These are phyloP conservation scores for Tor tambroides DNA, from an alignment of 2,113 vertebrate species.

Conservation along the genomic window DNA sequence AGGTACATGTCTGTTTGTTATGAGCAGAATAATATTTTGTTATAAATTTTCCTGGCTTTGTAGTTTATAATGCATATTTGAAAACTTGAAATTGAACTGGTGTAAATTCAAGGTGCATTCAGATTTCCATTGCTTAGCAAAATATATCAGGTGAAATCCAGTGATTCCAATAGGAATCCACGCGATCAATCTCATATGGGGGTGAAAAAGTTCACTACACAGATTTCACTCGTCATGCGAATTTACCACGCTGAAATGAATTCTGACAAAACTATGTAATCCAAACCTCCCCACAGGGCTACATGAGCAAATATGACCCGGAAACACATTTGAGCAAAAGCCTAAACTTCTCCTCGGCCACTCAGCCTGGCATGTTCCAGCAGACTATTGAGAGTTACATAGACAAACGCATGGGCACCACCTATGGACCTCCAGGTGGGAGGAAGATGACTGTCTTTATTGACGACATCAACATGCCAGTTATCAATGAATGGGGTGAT, in stretches of 20 bases:
- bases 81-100: no score
- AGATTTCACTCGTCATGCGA: not conserved
- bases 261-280: not conserved
- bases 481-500: conserved; percentile 89
- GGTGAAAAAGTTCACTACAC: no score
- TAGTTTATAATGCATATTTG: no score
- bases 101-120: no score
- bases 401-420: conserved; percentile 84
- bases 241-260: not conserved
- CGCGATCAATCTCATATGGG: no score
- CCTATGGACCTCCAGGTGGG: conserved; percentile 81
- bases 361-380: conserved; percentile 84
- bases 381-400: conserved; percentile 83
- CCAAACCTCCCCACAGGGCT: conserved; percentile 70
- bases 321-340: conserved; percentile 80
- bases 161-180: no score
- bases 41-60: no score
- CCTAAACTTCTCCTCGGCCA: conserved; percentile 85
- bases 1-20: conserved; percentile 66
- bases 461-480: conserved; percentile 88
- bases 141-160: no score
- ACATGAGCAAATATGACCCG: conserved; percentile 78
- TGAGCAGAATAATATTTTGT: not conserved
- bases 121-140: no score
- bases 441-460: conserved; percentile 85